phyloP scores from a whole-genome alignment of 2,113 vertebrate genomes.

The Willisornis vidua region DNA sequence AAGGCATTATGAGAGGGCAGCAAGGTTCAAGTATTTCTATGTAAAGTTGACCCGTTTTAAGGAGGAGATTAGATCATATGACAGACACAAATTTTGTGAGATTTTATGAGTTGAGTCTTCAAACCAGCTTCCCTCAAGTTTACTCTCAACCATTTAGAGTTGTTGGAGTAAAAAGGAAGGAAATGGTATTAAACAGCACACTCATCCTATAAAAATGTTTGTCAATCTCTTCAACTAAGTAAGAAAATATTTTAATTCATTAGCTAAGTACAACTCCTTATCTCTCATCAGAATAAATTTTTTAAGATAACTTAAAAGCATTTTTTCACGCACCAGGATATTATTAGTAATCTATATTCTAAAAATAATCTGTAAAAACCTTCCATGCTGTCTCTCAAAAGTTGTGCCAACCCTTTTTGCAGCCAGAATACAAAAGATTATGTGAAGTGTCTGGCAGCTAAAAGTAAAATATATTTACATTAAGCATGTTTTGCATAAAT shows the following conservation, averaged over 20 bases:
- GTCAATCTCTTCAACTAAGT: neutral
- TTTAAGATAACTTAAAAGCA: neutral
- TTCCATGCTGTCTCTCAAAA: neutral
- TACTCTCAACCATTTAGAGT: neutral
- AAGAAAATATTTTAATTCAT: neutral
- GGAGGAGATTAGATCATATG: neutral
- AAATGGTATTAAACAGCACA: neutral
- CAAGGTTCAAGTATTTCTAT: neutral
- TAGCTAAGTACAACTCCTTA: neutral
- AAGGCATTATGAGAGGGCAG: neutral
- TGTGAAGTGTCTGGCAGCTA: neutral
- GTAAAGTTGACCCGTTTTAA: neutral
- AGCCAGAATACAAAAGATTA: neutral
- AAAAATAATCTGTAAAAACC: neutral
- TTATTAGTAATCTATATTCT: neutral
- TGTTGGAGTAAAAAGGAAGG: neutral
- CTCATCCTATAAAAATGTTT: neutral
- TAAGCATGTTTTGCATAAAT: neutral
- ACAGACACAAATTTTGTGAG: neutral
- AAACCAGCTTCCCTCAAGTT: neutral
- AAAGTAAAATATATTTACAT: neutral
- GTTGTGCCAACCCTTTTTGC: neutral
- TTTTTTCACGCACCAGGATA: neutral
- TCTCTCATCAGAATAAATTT: neutral
- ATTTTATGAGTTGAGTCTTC: neutral